Conservation (phyloP, 2,888 invertebrate species). For the Nezara viridula region DNA sequence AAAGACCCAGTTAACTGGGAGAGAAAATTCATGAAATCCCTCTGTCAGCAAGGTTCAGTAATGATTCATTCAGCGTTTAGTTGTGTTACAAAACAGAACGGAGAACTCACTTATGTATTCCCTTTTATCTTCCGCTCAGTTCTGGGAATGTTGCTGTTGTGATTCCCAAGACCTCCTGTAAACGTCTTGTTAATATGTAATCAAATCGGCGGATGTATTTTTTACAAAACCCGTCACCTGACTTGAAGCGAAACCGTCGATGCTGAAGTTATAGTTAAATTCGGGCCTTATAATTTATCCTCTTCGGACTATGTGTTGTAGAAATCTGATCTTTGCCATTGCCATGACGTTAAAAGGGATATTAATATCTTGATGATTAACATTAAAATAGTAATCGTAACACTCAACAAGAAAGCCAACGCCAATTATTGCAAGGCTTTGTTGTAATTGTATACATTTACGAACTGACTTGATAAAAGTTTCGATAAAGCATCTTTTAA, state of each 20-base stretch:
- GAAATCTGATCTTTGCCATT: too few species aligned
- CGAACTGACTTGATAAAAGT: too few species aligned
- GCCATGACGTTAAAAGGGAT: too few species aligned
- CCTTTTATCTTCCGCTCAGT: background rate
- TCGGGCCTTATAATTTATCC: too few species aligned
- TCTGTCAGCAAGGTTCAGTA: background rate
- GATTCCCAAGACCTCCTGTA: background rate
- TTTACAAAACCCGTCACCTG: background rate
- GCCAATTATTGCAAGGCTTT: too few species aligned
- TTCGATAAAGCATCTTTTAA: too few species aligned
- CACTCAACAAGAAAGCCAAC: too few species aligned
- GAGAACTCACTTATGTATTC: slow-evolving; percentile 15
- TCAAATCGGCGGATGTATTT: slow-evolving; percentile 23
- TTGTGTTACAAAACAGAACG: slow-evolving; percentile 13
- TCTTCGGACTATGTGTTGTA: too few species aligned
- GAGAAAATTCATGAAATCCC: slow-evolving; percentile 42
- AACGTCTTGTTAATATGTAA: slow-evolving; percentile 46
- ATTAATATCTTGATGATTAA: too few species aligned
- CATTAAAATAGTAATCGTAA: too few species aligned
- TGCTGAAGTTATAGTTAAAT: too few species aligned
- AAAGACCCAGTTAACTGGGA: background rate
- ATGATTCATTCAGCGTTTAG: slow-evolving; percentile 47
- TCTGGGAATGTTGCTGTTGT: slow-evolving; percentile 27
- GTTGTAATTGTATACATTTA: too few species aligned
- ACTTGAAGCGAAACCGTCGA: background rate